Conservation (phyloP, 2,113 vertebrate species). For the Amblyopsis rosae region DNA sequence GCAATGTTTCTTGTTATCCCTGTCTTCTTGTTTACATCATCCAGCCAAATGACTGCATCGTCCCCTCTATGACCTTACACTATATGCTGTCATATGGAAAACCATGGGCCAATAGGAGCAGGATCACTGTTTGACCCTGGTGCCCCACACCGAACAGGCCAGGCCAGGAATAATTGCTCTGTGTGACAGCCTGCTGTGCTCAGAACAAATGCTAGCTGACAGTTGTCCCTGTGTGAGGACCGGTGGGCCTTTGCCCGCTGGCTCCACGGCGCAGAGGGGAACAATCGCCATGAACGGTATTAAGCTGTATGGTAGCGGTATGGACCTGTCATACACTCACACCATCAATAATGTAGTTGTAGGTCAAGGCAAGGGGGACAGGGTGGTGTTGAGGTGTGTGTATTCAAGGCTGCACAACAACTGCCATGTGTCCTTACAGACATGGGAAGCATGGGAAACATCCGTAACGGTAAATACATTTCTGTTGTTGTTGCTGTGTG, state of each 20-base stretch:
- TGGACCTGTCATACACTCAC: slow-evolving; percentile 32
- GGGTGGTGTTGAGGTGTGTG: slow-evolving; percentile 10
- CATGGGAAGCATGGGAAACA: background rate
- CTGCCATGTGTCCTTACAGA: background rate
- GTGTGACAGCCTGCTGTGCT: slow-evolving; percentile 61
- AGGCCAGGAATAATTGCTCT: slow-evolving; percentile 64
- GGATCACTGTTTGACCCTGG: slow-evolving; percentile 55
- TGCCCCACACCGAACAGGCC: slow-evolving; percentile 35
- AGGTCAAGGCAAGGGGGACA: slow-evolving; percentile 39
- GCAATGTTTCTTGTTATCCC: no score
- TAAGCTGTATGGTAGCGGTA: no score
- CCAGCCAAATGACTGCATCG: slow-evolving; percentile 38
- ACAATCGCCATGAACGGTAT: slow-evolving; percentile 39
- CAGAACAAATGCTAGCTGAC: slow-evolving; percentile 59
- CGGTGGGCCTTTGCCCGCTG: slow-evolving; percentile 31
- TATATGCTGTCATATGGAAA: slow-evolving; percentile 32
- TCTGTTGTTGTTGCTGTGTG: no score
- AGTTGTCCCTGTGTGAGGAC: slow-evolving; percentile 51
- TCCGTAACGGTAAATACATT: no score
- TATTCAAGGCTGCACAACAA: slow-evolving; percentile 15
- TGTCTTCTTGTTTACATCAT: background rate
- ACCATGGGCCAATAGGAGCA: slow-evolving; percentile 45
- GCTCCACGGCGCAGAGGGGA: slow-evolving; percentile 33
- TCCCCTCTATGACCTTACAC: slow-evolving; percentile 22
- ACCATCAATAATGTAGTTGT: slow-evolving; percentile 55